phyloP scores from a whole-genome alignment of 2,113 vertebrate species.

The Bubo blakistoni region DNA sequence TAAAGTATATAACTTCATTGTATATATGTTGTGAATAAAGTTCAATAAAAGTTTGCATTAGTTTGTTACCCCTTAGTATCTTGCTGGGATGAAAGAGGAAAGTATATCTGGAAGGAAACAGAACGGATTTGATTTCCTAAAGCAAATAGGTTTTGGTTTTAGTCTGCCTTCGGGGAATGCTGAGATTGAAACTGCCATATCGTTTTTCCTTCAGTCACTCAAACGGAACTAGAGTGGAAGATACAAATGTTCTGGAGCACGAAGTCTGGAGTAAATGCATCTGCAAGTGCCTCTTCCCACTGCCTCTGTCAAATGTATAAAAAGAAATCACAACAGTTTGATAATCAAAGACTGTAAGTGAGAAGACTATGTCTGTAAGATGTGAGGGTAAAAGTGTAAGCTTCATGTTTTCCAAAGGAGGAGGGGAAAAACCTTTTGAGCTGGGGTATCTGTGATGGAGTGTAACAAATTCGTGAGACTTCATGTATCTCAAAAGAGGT shows the following conservation, averaged over 20 bases:
- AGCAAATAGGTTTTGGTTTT: neutral
- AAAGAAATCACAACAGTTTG: neutral
- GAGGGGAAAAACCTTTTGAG: too few species aligned
- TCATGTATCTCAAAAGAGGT: neutral
- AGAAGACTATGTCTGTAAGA: neutral
- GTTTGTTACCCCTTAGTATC: neutral
- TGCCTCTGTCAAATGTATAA: neutral
- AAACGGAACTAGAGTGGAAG: neutral
- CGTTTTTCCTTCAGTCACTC: neutral
- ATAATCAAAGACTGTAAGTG: neutral
- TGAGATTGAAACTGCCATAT: neutral
- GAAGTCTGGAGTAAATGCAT: neutral
- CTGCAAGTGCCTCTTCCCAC: neutral
- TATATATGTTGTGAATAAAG: slow-evolving; percentile 52
- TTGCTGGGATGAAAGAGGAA: neutral
- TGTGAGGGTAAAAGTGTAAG: neutral
- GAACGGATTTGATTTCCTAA: neutral
- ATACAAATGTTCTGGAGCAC: neutral
- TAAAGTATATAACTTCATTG: neutral
- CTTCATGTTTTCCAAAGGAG: neutral
- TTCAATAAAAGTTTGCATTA: slow-evolving; percentile 22
- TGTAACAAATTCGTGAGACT: neutral
- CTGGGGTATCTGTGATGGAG: rapidly evolving
- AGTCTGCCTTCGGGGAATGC: neutral
- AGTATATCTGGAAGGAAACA: neutral